Base-by-base conservation (phyloP, 2,888 invertebrate genomes). In the Craniophora ligustri region DNA sequence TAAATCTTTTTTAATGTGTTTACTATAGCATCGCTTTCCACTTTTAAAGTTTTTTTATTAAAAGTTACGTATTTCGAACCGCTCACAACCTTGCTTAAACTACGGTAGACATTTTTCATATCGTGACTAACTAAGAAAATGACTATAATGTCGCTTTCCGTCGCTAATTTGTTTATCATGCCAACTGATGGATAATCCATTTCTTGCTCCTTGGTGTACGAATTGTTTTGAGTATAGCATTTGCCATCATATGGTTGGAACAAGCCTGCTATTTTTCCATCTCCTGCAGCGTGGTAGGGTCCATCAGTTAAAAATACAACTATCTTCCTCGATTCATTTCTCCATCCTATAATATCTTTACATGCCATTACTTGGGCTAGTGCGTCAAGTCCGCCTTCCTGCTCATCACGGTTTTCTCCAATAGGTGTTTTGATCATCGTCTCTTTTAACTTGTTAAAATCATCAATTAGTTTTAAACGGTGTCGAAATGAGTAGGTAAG, bases 331-430 rank as follows among this genome's bases (percentile, higher is more conserved):
- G 97, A 96, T 44, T 95, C 94, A 0, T 94, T 84, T 67, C 98
- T 91, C 98, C 98, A 98, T 10, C 96, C 96, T 71, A 98, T 96
- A 69, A 94, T 85, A 10, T 95, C 74, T 64, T 94, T 87, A 75
- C 96, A 96, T 4, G 95, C 96, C 56, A 91, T 79, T 0, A 81
- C 88, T 88, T 98, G 98, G 93, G 98, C 96, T 18, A 98, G 93
- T 3, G 97, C 98, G 82, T 98, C 98, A 40, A 98, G 95, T 0
- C 98, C 97, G 5, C 98, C 97, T 88, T 98, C 98, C 0, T 96
- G 97, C 0, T 86, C 76, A 78, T 97, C 97, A 48, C 95, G 79
- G 84, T 95, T 95, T 1, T 82, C 84, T 1, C 95, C 95, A 18
- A 91, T 81, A 5, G 81, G 66, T 0, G 92, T 91, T 0, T 78